Base-by-base conservation (phyloP, 1,140 invertebrate species). In the Heliconius congener region DNA sequence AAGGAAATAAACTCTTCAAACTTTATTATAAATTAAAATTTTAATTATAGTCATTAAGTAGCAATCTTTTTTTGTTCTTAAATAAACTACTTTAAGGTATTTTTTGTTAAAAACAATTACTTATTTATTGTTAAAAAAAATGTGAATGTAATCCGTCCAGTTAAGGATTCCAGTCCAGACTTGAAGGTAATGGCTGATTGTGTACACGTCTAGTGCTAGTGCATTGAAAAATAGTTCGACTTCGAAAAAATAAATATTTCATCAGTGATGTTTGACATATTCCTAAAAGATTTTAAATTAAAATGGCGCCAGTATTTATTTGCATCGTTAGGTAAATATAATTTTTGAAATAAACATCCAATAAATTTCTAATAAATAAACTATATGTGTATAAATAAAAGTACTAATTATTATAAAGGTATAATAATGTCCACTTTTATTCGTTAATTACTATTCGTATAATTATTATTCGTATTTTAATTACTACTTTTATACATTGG, bases 271-370 rank as follows among this genome's bases (percentile, higher is more conserved):
- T 92, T 93, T 73, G 87, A 91, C 71, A 84, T 80, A 71, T 86
- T 87, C 34, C 83, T 78, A 77, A 80, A 79, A 46, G 86, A 91
- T 66, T 86, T 94, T 2, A 91, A 90, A 85, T 82, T 88, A 78
- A 90, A 93, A 91, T 94, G 93, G 93, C 86, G 91, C 72, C 93
- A 94, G 87, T 93, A 93, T 88, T 92, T 94, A 85, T 88, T 86
- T 60, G 93, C 93, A 71, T 94, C 91, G 55, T 89, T 93, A 73
- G 93, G 93, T 94, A 84, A 83, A 85, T 84, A 78, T 82, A 75
- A 30, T 80, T 71, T 60, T 60, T 11, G 1, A 60, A 60, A 23
- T 60, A 11, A 60, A 27, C 8, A 5, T n/a, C n/a, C 3, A 19
- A 19, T 55, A 57, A 2, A 23, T 57, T 57, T 57, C 8, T 18